Conservation (phyloP, 2,797 vertebrate genomes). For the Argya squamiceps region DNA sequence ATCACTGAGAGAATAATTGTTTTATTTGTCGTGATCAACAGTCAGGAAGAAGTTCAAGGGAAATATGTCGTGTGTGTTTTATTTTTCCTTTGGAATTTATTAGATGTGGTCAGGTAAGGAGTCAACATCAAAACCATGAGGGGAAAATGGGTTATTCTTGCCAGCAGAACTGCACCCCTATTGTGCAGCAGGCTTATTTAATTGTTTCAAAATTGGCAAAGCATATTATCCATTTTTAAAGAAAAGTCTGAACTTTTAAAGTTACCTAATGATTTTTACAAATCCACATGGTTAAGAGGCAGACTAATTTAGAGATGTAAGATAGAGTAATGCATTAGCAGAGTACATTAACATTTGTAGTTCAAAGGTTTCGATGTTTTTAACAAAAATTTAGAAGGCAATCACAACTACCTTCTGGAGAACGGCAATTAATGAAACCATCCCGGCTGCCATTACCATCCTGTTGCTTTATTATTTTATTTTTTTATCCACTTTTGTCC, state of each 20-base stretch:
- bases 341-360: not conserved
- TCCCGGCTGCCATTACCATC: not conserved
- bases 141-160: not conserved
- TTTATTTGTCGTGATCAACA: constrained; percentile 86
- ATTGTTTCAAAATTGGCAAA: constrained; percentile 4
- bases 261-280: not conserved
- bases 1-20: constrained; percentile 88
- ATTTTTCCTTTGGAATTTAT: constrained; percentile 91
- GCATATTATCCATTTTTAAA: not conserved
- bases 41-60: constrained; percentile 90
- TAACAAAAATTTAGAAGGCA: not conserved
- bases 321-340: not conserved
- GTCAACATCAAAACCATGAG: not conserved
- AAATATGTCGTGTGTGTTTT: constrained; percentile 86
- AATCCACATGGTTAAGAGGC: not conserved
- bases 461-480: not conserved
- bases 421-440: not conserved
- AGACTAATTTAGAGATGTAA: constrained; percentile 10
- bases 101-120: constrained; percentile 87
- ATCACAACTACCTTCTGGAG: not conserved
- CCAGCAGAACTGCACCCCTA: not conserved
- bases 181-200: not conserved
- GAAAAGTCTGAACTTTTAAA: not conserved
- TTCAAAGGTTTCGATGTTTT: not conserved
- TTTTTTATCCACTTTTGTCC: not conserved